These are phyloP conservation scores for Thalassoma bifasciatum DNA, from an alignment of 2,113 vertebrate genomes.

Conservation along the genomic window DNA sequence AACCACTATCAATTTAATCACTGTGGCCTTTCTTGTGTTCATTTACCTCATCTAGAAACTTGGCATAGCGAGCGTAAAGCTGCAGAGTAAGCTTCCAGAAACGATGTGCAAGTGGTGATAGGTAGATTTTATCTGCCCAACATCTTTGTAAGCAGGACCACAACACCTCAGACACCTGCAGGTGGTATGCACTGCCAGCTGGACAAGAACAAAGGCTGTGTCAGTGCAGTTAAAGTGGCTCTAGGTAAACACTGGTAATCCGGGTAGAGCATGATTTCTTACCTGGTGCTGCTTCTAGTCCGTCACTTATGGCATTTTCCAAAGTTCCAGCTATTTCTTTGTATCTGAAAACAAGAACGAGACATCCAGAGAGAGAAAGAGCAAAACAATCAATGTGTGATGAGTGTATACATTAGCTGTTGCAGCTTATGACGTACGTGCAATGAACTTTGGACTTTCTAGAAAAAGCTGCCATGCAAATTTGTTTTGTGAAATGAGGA, in stretches of 20 bases:
- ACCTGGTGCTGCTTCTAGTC: constrained; percentile 90
- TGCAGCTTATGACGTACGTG: not conserved
- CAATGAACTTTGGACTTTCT: constrained; percentile 16
- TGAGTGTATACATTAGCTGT: constrained; percentile 21
- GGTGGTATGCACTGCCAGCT: constrained; percentile 88
- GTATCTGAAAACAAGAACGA: constrained; percentile 81
- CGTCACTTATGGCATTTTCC: constrained; percentile 88
- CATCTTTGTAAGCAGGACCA: constrained; percentile 89
- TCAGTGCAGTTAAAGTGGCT: not conserved
- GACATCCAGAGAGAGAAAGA: not conserved
- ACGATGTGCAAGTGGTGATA: constrained; percentile 88
- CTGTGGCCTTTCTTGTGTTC: not conserved
- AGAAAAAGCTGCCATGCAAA: constrained; percentile 7
- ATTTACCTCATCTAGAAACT: constrained; percentile 90
- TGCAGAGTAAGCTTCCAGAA: constrained; percentile 96
- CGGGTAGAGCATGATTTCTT: not conserved
- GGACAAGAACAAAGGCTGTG: constrained; percentile 21
- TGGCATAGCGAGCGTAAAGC: constrained; percentile 89
- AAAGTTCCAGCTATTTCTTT: constrained; percentile 93
- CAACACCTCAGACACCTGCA: constrained; percentile 88
- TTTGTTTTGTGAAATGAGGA: constrained; percentile 59
- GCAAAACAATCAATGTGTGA: constrained; percentile 38
- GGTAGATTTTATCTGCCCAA: constrained; percentile 92
- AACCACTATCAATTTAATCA: not conserved
- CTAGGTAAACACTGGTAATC: not conserved